Evolutionary conservation across 2,113 vertebrate species (phyloP).

Genomic region (Nymphicus hollandicus): DNA sequence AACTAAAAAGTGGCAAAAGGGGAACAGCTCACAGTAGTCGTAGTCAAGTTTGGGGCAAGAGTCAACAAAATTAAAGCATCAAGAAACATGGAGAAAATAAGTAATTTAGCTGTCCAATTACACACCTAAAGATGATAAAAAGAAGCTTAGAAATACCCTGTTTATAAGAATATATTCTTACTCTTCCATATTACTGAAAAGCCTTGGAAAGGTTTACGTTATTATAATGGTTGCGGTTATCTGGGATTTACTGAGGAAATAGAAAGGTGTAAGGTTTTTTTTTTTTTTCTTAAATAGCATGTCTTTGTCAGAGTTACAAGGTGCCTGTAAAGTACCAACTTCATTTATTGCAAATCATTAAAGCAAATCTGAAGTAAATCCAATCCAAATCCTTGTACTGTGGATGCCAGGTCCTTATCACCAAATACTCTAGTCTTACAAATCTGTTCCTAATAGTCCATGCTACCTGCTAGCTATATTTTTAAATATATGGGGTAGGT

Average conservation of each 20-base stretch:
- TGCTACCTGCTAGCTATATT: neutral
- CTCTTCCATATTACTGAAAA: neutral
- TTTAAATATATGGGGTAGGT: neutral
- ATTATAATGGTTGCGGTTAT: neutral
- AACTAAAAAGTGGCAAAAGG: neutral
- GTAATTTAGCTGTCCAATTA: neutral
- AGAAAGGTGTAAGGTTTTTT: neutral
- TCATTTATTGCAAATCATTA: neutral
- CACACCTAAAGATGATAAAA: neutral
- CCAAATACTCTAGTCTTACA: neutral
- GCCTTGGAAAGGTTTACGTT: neutral
- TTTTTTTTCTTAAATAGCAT: neutral
- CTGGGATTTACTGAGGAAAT: neutral
- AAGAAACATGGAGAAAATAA: neutral
- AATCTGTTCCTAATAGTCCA: neutral
- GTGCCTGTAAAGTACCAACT: neutral
- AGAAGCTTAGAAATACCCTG: neutral
- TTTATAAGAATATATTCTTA: neutral
- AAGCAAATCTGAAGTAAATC: neutral
- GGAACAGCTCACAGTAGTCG: neutral
- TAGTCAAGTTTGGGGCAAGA: neutral
- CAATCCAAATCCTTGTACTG: fast-evolving
- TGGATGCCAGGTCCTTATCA: neutral
- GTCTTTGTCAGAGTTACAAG: neutral
- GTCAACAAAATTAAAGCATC: neutral